Percentiles rank a stretch among this genome's conserved stretches.
Conservation (phyloP, 2,797 vertebrate genomes). For the Alauda arvensis region DNA sequence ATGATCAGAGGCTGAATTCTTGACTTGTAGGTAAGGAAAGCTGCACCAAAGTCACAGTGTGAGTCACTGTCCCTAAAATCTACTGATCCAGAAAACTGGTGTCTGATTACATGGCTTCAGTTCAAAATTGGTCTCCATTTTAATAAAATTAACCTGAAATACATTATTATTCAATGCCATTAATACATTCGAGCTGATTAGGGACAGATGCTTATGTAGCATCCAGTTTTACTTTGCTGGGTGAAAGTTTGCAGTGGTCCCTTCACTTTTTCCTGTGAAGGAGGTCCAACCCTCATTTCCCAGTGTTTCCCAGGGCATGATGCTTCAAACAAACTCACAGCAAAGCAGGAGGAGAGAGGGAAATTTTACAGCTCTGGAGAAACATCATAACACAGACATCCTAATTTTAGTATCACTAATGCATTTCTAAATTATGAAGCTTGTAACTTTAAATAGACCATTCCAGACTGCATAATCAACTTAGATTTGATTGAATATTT, state of each 20-base stretch:
- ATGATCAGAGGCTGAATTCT: not conserved
- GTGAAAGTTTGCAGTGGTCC: not conserved
- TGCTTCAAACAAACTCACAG: not conserved
- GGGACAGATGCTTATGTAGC: not conserved
- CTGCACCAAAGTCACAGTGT: not conserved
- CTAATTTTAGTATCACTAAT: not conserved
- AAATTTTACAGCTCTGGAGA: not conserved
- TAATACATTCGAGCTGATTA: not conserved
- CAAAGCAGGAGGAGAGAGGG: not conserved
- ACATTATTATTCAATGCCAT: not conserved
- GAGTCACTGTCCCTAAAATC: not conserved
- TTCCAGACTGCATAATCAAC: not conserved
- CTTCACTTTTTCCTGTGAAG: not conserved
- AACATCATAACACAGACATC: not conserved
- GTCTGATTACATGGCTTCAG: not conserved
- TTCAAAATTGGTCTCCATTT: not conserved
- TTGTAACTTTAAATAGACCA: not conserved
- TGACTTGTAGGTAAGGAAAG: not conserved
- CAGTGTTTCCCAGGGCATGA: fast-evolving
- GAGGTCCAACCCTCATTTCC: not conserved
- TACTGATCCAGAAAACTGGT: not conserved
- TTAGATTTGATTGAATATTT: not conserved
- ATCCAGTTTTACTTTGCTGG: not conserved
- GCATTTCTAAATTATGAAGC: not conserved
- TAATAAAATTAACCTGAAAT: not conserved